Conservation (phyloP, 2,113 vertebrate genomes). For the Peromyscus leucopus region DNA sequence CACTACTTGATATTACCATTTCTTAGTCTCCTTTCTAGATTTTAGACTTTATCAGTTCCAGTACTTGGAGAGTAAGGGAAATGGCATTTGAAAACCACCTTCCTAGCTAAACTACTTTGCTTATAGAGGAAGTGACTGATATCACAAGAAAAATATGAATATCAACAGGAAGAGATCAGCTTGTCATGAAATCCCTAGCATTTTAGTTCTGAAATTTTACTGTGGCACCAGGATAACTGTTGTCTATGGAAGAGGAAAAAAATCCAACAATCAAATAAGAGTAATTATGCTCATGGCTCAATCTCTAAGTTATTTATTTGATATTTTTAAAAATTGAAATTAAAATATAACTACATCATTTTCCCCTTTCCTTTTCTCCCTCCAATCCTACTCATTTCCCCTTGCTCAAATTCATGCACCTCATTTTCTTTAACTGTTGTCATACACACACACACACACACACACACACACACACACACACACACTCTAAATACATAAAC, state of each 20-base stretch:
- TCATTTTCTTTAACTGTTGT: not conserved
- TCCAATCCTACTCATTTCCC: not conserved
- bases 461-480: not conserved
- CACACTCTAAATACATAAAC: not conserved
- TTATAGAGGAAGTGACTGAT: constrained; percentile 3
- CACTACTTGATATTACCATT: too few relatives aligned
- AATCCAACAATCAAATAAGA: not conserved
- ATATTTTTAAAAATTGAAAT: not conserved
- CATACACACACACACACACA: not conserved
- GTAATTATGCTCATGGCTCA: not conserved
- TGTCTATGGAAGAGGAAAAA: not conserved
- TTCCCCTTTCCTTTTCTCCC: not conserved
- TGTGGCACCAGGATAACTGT: not conserved
- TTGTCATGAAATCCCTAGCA: not conserved
- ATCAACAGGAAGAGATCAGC: not conserved
- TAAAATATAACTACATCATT: not conserved
- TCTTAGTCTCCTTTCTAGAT: not conserved
- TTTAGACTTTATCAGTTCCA: not conserved
- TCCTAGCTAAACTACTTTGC: constrained; percentile 13
- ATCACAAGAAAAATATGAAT: constrained; percentile 27
- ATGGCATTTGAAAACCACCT: not conserved
- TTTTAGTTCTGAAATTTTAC: constrained; percentile 8
- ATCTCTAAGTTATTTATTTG: not conserved
- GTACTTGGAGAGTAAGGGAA: not conserved
- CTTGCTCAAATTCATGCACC: not conserved